Conservation (phyloP, 2,797 vertebrate genomes). For the Macroramphosus scolopax region DNA sequence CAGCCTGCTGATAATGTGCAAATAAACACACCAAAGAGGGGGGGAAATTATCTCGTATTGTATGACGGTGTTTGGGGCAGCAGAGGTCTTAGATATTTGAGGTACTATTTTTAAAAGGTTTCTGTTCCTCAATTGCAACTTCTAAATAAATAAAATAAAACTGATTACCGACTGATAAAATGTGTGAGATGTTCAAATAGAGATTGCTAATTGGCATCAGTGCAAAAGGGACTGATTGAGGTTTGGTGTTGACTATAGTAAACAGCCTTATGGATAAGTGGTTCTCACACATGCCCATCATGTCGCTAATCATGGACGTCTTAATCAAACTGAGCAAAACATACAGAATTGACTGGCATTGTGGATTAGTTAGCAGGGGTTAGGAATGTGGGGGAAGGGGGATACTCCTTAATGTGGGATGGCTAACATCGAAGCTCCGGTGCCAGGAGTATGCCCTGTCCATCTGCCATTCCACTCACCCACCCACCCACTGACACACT, state of each 20-base stretch:
- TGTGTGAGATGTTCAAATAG: too few relatives aligned
- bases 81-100: too few relatives aligned
- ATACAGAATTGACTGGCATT: constrained; percentile 74
- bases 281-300: constrained; percentile 57
- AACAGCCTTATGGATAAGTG: constrained; percentile 49
- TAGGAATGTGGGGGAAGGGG: constrained; percentile 59
- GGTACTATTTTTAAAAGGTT: too few relatives aligned
- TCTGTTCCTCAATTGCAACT: too few relatives aligned
- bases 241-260: constrained; percentile 50
- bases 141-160: too few relatives aligned
- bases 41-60: background rate
- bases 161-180: constrained; percentile 2
- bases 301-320: constrained; percentile 82
- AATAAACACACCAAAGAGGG: constrained; percentile 17
- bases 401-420: constrained; percentile 70
- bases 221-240: constrained; percentile 26
- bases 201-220: constrained; percentile 10
- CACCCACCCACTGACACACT: constrained; percentile 67
- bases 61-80: constrained; percentile 1
- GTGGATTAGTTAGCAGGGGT: constrained; percentile 79
- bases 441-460: constrained; percentile 71
- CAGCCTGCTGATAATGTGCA: constrained; percentile 18
- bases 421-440: constrained; percentile 64
- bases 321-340: constrained; percentile 81
- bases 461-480: constrained; percentile 67